phyloP scores from a whole-genome alignment of 2,797 vertebrate species.

The Epinephelus malabaricus region DNA sequence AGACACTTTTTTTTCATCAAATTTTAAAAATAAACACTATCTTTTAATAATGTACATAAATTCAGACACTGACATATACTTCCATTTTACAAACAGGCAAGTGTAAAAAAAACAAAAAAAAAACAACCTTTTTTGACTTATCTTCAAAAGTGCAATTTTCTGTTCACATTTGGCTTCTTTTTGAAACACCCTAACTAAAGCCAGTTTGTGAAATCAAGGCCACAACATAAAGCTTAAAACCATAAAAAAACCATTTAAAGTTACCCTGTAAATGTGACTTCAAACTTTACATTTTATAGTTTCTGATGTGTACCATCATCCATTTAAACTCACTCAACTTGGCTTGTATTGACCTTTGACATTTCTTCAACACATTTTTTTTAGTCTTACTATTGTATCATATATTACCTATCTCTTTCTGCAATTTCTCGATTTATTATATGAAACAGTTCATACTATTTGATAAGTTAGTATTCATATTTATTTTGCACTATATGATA shows the following conservation, averaged over 20 bases:
- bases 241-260: background rate
- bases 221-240: constrained; percentile 3
- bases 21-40: background rate
- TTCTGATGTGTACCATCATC: background rate
- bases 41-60: background rate
- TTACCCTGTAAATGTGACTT: too few relatives aligned
- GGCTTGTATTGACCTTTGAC: background rate
- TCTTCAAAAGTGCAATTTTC: background rate
- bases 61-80: background rate
- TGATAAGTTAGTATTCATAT: too few relatives aligned
- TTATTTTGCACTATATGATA: too few relatives aligned
- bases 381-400: background rate
- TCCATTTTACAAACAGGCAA: background rate
- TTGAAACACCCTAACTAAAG: background rate
- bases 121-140: background rate
- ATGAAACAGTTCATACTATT: background rate
- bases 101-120: background rate
- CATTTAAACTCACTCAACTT: background rate
- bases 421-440: background rate
- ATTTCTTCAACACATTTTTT: too few relatives aligned
- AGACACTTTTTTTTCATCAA: constrained; percentile 5
- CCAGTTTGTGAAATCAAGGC: background rate
- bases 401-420: too few relatives aligned
- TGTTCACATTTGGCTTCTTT: background rate
- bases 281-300: background rate